Evolutionary conservation across 2,797 vertebrate genomes (phyloP), one percentile per base, ranked within the genome.

Genomic region (Sebastolobus altivelis): DNA sequence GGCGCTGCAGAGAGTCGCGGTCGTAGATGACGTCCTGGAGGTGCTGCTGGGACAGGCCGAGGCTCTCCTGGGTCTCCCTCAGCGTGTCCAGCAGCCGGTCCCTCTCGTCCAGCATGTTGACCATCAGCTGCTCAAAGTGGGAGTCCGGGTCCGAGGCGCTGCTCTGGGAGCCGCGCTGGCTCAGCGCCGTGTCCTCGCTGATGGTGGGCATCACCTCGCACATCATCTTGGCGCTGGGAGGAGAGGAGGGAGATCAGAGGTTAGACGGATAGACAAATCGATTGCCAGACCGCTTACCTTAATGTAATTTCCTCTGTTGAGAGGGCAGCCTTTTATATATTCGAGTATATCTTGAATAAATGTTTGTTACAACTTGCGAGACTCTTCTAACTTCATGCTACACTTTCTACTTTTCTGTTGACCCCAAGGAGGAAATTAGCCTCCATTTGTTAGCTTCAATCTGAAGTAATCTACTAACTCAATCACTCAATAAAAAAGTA

Each of bases 61-160:
- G 96, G 92, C 97, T 99, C 94, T 99, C 98, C 93, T 99, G 98
- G 4, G 98, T 99, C 94, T 99, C 98, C 72, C 98, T 96, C 80
- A 99, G 96, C 29, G 98, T 99, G 82, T 99, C 99, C 82, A 99
- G 95, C 79, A 99, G 97, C 81, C 98, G 98, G 87, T 99, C 99
- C 77, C 99, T 94, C 94, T 99, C 99, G 82, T 99, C 99, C 88
- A 99, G 96, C 99, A 99, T 99, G 93, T 99, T 99, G 87, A 99
- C 99, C 98, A 99, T 99, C 92, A 99, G 95, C 95, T 99, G 98
- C 94, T 99, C 99, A 82, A 99, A 99, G 93, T 99, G 98, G 46
- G 98, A 98, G 95, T 99, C 98, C 0, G 98, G 98, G 96, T 99
- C 98, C 0, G 97, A 98, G 94, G 97, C 94, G 12, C 98, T 97